Evolutionary conservation across 2,888 invertebrate species (phyloP).

Genomic region (Aleiodes testaceus): DNA sequence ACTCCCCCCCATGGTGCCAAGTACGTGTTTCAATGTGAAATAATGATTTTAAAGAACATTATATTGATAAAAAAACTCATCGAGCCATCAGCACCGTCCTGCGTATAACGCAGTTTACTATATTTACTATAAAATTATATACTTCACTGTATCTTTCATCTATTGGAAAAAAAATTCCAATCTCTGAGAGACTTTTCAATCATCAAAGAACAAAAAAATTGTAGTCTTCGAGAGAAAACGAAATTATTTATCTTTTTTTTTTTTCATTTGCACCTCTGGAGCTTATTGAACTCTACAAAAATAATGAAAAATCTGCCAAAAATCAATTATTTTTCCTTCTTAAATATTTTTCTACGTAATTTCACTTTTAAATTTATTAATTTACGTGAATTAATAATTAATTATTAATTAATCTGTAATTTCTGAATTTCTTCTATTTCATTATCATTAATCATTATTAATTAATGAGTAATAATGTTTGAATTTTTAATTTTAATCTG

Average conservation of each 20-base stretch:
- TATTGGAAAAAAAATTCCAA: constrained; percentile 23
- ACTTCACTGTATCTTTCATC: constrained; percentile 21
- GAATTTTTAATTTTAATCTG: neutral
- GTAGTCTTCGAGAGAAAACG: neutral
- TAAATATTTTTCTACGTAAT: too few relatives aligned
- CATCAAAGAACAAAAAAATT: neutral
- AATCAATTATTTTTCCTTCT: too few relatives aligned
- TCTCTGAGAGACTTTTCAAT: constrained; percentile 25
- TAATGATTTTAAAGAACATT: constrained; percentile 41
- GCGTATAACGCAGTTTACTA: constrained; percentile 52
- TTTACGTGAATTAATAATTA: too few relatives aligned
- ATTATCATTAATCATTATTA: too few relatives aligned
- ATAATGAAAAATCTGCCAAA: too few relatives aligned
- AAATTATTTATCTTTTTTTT: neutral
- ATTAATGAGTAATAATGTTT: too few relatives aligned
- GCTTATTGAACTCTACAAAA: neutral
- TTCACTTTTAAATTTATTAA: too few relatives aligned
- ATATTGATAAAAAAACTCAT: constrained; percentile 11
- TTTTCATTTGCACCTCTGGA: neutral
- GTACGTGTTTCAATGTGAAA: constrained; percentile 50
- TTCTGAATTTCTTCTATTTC: too few relatives aligned
- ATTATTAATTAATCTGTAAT: too few relatives aligned
- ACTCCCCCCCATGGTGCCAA: constrained; percentile 47
- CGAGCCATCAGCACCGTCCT: constrained; percentile 50
- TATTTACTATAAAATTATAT: constrained; percentile 20